Base-by-base conservation (phyloP, 2,888 invertebrate genomes). In the Meiosimyza decipiens region DNA sequence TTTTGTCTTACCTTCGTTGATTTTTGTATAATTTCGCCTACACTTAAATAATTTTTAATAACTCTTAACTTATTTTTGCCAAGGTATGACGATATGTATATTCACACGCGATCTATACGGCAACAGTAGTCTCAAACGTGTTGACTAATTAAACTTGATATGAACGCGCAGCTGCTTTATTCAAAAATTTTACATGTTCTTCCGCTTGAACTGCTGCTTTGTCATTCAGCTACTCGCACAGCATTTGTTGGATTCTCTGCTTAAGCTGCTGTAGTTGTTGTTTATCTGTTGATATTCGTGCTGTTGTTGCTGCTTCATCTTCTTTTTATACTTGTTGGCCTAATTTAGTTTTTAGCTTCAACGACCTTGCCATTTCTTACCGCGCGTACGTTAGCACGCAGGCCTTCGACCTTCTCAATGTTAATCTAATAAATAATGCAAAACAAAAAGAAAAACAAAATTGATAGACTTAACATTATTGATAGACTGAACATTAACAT, bases 391-490 rank as follows among this genome's bases (percentile, higher is more conserved):
- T 50, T 70, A 28, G 54, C 57, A 51, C n/a, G 22, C 71, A 74
- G 75, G 76, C 75, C 73, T 78, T 76, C 73, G 73, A 74, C 78
- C 76, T 78, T 78, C 74, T 59, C 33, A 57, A 50, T 51, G 22
- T 64, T 22, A 60, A 28, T 28, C 51, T 64, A 64, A 63, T 63
- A 63, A 63, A 63, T 63, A 40, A 63, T 63, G 47, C 63, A 47
- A 40, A 49, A 63, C 47, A 16, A 63, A 13, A 16, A 63, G 28
- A 28, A 28, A 28, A 28, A 28, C 2, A 28, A 28, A 28, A 40
- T 40, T 40, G 6, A 40, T 40, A 40, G 40, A 40, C 40, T 40
- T 40, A 40, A 40, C 9, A 40, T 40, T 40, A 40, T 40, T 40
- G 6, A 40, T 40, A 7, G 40, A 40, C 40, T 40, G 6, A 40